Percentiles rank a stretch among this genome's conserved stretches.
Evolutionary conservation across 2,797 vertebrate genomes (phyloP).

Genomic region (Clarias pachynema): DNA sequence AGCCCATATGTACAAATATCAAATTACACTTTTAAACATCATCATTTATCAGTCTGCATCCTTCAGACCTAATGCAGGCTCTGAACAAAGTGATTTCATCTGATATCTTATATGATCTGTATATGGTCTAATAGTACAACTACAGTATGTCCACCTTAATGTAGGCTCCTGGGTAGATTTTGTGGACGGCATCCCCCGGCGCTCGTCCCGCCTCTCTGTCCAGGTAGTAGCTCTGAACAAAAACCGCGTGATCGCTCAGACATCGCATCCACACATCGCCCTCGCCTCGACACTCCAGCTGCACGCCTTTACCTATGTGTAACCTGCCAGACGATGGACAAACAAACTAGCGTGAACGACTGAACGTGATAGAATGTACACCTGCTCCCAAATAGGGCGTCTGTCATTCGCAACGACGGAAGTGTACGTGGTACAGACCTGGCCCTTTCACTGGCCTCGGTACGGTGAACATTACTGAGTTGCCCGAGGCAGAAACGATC

Average conservation of each 20-base stretch:
- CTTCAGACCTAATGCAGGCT: not conserved
- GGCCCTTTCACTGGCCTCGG: slow-evolving; percentile 77
- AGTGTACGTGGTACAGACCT: slow-evolving; percentile 58
- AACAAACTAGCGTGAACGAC: not conserved
- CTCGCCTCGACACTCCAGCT: slow-evolving; percentile 79
- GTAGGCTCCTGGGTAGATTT: slow-evolving; percentile 81
- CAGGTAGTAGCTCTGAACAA: slow-evolving; percentile 82
- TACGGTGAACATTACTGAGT: slow-evolving; percentile 80
- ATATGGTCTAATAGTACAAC: not conserved
- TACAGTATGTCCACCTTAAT: slow-evolving; percentile 69
- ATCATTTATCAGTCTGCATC: not conserved
- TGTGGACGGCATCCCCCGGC: slow-evolving; percentile 83
- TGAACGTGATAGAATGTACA: not conserved
- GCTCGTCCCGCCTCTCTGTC: slow-evolving; percentile 81
- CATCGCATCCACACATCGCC: slow-evolving; percentile 82
- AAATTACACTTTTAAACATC: not conserved
- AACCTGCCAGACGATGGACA: slow-evolving; percentile 61
- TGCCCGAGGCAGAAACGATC: slow-evolving; percentile 80
- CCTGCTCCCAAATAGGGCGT: not conserved
- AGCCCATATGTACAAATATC: not conserved
- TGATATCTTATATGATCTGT: not conserved
- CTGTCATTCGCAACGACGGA: not conserved
- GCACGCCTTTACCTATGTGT: slow-evolving; percentile 79
- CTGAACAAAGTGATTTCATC: not conserved
- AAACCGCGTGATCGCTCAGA: slow-evolving; percentile 78